These are phyloP conservation scores for Heliothis virescens DNA, from an alignment of 1,140 invertebrate genomes.

Conservation along the genomic window DNA sequence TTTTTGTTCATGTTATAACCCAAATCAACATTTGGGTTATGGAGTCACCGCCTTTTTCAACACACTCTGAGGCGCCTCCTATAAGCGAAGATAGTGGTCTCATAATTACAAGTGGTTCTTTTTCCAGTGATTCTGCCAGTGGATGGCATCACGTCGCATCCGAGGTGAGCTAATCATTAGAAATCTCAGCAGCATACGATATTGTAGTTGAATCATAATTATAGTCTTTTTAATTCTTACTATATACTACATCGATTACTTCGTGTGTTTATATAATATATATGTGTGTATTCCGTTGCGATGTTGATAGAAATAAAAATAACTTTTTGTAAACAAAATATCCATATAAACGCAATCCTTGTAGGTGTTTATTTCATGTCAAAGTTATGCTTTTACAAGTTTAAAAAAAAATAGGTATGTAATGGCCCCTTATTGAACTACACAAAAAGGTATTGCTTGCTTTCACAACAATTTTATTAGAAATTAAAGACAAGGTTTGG, in stretches of 20 bases:
- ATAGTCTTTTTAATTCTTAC: background rate
- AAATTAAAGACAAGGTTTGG: too few species aligned
- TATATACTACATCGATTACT: background rate
- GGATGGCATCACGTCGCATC: slow-evolving; percentile 86
- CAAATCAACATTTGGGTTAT: slow-evolving; percentile 74
- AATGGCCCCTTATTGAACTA: too few species aligned
- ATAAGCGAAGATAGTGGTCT: slow-evolving; percentile 89
- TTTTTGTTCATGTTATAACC: slow-evolving; percentile 71
- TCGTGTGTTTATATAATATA: too few species aligned
- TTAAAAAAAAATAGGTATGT: too few species aligned
- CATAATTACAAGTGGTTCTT: slow-evolving; percentile 88
- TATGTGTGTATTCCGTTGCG: too few species aligned
- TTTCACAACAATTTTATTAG: too few species aligned
- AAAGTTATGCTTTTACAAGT: too few species aligned
- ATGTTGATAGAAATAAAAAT: too few species aligned
- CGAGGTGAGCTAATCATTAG: slow-evolving; percentile 82
- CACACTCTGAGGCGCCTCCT: slow-evolving; percentile 87
- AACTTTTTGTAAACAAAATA: background rate
- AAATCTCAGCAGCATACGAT: slow-evolving; percentile 10
- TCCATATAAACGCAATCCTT: too few species aligned
- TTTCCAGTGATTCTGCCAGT: slow-evolving; percentile 87
- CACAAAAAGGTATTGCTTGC: too few species aligned
- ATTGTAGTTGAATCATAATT: background rate
- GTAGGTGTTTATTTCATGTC: too few species aligned
- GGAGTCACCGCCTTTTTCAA: slow-evolving; percentile 88